Evolutionary conservation across 2,113 vertebrate genomes (phyloP), one percentile per base, ranked within the genome.

Genomic region (Strigops habroptila): DNA sequence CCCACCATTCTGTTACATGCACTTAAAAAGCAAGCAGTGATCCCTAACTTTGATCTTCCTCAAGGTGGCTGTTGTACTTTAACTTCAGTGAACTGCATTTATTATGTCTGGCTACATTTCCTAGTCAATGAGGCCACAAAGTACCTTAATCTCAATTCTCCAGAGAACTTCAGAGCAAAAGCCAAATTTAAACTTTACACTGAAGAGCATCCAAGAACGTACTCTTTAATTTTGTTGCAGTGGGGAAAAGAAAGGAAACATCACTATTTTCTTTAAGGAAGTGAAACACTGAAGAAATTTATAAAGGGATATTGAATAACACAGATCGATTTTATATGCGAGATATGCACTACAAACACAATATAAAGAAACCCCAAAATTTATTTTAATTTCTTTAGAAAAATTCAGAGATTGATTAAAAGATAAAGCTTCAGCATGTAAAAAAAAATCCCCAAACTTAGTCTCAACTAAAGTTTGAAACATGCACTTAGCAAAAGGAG

Each of bases 401-500:
- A 44, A 87, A 21, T 55, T 65, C 27, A 52, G 69, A 78, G 12
- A 79, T 6, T 43, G 6, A 71, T 75, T 2, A 68, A 53, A 37
- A 91, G 3, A 35, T 5, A 28, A 0, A 49, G n/a, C 10, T 49
- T 53, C 41, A 63, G n/a, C 11, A 22, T 5, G 10, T 65, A n/a
- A 14, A 83, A 68, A 74, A 71, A 41, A 60, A 69, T 5, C 17
- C 7, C 18, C 28, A 63, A 71, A 68, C 4, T 35, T 31, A 63
- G 13, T 28, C 64, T 68, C 22, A 57, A 68, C 14, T 84, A 12
- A 44, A n/a, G 28, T 55, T 64, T 82, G 48, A 75, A 90, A 87
- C 5, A 8, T 18, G 12, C 1, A 0, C 43, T 65, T 39, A n/a
- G n/a, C n/a, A n/a, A n/a, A n/a, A n/a, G n/a, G n/a, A 57, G 28